Evolutionary conservation across 35 echinoderm and acorn worm genomes (phyloP).

Genomic region (Ophiothrix spiculata): DNA sequence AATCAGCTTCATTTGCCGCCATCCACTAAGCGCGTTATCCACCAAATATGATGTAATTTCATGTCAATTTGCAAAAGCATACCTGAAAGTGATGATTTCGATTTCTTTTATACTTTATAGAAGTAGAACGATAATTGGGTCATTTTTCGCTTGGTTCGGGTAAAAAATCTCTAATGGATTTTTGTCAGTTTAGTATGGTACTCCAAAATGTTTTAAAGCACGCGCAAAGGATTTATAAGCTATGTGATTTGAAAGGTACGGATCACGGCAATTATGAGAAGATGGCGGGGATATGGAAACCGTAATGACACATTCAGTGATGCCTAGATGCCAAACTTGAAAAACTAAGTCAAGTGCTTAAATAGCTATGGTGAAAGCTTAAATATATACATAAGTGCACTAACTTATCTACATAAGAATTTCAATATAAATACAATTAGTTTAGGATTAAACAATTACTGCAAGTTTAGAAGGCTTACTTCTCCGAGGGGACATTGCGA

Average conservation of each 20-base stretch:
- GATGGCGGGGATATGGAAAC: neutral
- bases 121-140: neutral
- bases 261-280: neutral
- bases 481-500: too few relatives aligned
- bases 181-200: neutral
- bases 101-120: neutral
- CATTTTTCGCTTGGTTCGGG: neutral
- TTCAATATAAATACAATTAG: too few relatives aligned
- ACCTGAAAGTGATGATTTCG: neutral
- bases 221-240: constrained; percentile 4
- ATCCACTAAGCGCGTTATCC: neutral
- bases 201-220: neutral
- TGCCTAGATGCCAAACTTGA: too few relatives aligned
- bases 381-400: too few relatives aligned
- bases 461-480: too few relatives aligned
- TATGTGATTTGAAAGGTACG: neutral
- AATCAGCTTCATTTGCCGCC: neutral
- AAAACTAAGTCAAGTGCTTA: too few relatives aligned
- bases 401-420: too few relatives aligned
- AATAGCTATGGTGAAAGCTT: too few relatives aligned
- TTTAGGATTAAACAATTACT: too few relatives aligned
- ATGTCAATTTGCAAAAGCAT: neutral
- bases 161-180: constrained; percentile 10
- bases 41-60: neutral
- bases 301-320: neutral